Conservation (phyloP, 2,888 invertebrate species). For the Lasioglossum villosulum region DNA sequence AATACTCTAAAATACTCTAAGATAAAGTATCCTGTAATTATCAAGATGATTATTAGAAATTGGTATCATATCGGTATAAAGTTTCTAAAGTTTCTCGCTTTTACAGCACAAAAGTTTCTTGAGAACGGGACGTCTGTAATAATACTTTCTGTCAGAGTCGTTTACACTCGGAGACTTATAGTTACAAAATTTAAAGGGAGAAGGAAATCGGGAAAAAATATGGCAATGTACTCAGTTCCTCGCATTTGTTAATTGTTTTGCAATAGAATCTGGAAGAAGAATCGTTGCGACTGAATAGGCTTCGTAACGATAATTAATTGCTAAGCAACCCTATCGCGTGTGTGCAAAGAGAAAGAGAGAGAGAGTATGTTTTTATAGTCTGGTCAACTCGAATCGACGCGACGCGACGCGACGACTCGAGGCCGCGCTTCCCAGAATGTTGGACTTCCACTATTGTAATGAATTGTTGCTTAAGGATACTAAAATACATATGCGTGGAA, state of each 20-base stretch:
- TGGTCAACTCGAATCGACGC: neutral
- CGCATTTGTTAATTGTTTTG: slow-evolving; percentile 51
- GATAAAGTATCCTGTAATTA: slow-evolving; percentile 24
- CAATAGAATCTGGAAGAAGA: slow-evolving; percentile 38
- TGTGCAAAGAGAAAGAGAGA: neutral
- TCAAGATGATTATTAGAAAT: slow-evolving; percentile 10
- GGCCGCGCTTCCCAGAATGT: neutral
- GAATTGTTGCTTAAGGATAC: neutral
- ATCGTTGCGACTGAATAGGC: slow-evolving; percentile 56
- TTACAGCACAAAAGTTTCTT: slow-evolving; percentile 23
- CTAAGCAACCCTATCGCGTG: slow-evolving; percentile 57
- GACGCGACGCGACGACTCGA: neutral
- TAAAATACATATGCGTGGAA: neutral
- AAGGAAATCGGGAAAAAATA: neutral
- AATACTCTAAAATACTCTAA: slow-evolving; percentile 30
- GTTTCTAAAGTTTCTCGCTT: slow-evolving; percentile 32
- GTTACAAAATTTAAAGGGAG: slow-evolving; percentile 30
- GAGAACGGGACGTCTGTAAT: slow-evolving; percentile 4
- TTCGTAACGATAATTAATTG: slow-evolving; percentile 50
- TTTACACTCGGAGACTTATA: slow-evolving; percentile 26
- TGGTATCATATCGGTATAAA: slow-evolving; percentile 22
- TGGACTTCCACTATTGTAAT: neutral
- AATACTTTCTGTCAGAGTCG: slow-evolving; percentile 25
- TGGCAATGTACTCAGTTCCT: slow-evolving; percentile 65
- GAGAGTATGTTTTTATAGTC: slow-evolving; percentile 39